phyloP scores from a whole-genome alignment of 2,797 vertebrate genomes.

The Rhadinocentrus ornatus region DNA sequence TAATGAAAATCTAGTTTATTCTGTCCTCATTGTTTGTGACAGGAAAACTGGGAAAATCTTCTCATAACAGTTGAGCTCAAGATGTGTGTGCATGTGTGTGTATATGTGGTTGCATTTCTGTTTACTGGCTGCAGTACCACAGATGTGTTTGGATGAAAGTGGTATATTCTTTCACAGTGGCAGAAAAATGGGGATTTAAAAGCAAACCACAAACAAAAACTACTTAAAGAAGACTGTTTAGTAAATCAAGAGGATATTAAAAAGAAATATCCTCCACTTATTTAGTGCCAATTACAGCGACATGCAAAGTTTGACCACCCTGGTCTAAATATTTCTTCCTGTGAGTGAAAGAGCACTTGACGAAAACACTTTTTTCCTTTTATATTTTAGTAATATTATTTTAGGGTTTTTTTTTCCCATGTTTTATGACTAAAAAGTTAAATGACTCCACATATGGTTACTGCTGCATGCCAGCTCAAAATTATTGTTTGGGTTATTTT shows the following conservation, averaged over 20 bases:
- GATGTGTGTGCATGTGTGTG: conserved; percentile 18
- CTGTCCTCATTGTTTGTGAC: conserved; percentile 62
- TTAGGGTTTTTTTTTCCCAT: background rate
- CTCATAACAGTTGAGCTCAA: conserved; percentile 38
- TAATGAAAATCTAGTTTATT: conserved; percentile 74
- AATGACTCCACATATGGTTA: background rate
- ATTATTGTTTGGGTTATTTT: background rate
- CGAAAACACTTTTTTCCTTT: background rate
- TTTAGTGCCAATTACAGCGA: background rate
- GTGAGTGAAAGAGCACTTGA: background rate
- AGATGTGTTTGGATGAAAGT: conserved; percentile 32
- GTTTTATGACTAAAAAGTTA: background rate
- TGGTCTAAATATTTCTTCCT: background rate
- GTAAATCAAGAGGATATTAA: conserved; percentile 4
- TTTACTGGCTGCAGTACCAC: conserved; percentile 30
- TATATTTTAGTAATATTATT: background rate
- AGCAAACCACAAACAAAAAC: conserved; percentile 17
- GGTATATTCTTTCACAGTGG: conserved; percentile 7
- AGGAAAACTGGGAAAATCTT: conserved; percentile 54
- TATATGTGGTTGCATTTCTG: conserved; percentile 33
- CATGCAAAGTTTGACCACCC: conserved; percentile 1
- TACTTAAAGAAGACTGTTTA: background rate
- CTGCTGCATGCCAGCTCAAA: background rate
- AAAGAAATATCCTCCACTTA: background rate
- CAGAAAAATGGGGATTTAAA: conserved; percentile 19